Conservation (phyloP, 2,797 vertebrate genomes). For the Rhadinocentrus ornatus region DNA sequence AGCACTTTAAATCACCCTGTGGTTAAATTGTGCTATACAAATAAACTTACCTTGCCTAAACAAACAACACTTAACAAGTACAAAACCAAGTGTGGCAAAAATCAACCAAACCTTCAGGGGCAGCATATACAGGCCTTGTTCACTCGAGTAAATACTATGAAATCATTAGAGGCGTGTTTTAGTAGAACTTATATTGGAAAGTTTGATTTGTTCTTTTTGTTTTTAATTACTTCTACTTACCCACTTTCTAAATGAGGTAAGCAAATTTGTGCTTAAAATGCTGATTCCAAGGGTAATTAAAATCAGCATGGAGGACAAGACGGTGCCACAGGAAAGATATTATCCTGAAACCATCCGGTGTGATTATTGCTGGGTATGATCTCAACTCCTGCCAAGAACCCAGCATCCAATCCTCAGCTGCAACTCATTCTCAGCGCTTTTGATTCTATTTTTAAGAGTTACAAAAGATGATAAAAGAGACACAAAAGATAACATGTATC, state of each 20-base stretch:
- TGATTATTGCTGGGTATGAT: not conserved
- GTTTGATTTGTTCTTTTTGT: not conserved
- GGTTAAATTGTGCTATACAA: too few species aligned
- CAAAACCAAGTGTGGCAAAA: too few species aligned
- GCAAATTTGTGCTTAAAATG: not conserved
- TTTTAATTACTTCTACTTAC: not conserved
- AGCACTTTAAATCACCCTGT: too few species aligned
- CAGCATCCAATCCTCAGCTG: not conserved
- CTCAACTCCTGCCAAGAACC: not conserved
- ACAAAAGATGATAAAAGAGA: too few species aligned
- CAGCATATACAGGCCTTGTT: conserved; percentile 15
- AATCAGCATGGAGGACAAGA: not conserved
- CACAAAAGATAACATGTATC: too few species aligned
- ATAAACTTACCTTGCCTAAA: too few species aligned
- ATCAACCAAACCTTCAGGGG: not conserved
- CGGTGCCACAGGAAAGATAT: not conserved
- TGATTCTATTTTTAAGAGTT: not conserved
- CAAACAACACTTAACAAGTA: too few species aligned
- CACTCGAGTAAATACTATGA: conserved; percentile 9
- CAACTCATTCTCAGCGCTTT: not conserved
- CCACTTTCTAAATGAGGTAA: not conserved
- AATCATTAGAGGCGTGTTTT: not conserved
- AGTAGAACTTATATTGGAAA: not conserved
- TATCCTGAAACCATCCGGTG: not conserved
- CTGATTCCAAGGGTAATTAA: not conserved